These are phyloP conservation scores for Pinna nobilis DNA, from an alignment of 1,140 invertebrate genomes.

Conservation along the genomic window DNA sequence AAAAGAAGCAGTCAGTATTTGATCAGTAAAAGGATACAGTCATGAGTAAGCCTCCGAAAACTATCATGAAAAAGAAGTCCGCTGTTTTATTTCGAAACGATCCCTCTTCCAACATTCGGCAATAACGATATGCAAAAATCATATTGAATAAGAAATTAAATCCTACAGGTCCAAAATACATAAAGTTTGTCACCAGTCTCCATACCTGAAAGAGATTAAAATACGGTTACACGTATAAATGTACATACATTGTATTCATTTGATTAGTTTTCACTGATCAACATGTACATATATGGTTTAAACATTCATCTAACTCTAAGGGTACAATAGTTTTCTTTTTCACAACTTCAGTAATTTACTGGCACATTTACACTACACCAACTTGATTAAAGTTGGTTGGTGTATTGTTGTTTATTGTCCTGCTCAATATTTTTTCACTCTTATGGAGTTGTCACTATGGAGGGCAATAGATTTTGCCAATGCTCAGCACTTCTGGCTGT, in stretches of 20 bases:
- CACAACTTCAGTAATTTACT: background rate
- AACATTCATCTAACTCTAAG: no score
- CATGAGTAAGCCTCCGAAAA: slow-evolving; percentile 90
- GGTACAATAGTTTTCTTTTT: background rate
- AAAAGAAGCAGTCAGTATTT: no score
- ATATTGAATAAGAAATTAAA: slow-evolving; percentile 99
- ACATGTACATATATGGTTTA: no score
- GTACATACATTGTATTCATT: background rate
- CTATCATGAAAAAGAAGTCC: slow-evolving; percentile 99
- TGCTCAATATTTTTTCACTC: no score
- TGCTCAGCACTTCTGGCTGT: no score
- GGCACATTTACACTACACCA: background rate
- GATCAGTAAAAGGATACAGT: slow-evolving; percentile 70
- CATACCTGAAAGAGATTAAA: slow-evolving; percentile 82
- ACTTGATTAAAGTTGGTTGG: no score
- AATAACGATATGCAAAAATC: slow-evolving; percentile 99
- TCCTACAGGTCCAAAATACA: slow-evolving; percentile 98
- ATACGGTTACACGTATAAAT: background rate
- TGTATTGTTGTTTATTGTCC: no score
- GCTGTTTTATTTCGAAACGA: slow-evolving; percentile 96
- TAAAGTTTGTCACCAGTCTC: slow-evolving; percentile 97
- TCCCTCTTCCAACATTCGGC: slow-evolving; percentile 98
- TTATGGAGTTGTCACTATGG: no score
- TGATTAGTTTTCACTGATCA: background rate
- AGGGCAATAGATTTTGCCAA: no score